Percentiles rank a stretch among this genome's conserved stretches.
These are phyloP conservation scores for Anastatus disparis DNA, from an alignment of 1,140 invertebrate genomes.

Conservation along the genomic window DNA sequence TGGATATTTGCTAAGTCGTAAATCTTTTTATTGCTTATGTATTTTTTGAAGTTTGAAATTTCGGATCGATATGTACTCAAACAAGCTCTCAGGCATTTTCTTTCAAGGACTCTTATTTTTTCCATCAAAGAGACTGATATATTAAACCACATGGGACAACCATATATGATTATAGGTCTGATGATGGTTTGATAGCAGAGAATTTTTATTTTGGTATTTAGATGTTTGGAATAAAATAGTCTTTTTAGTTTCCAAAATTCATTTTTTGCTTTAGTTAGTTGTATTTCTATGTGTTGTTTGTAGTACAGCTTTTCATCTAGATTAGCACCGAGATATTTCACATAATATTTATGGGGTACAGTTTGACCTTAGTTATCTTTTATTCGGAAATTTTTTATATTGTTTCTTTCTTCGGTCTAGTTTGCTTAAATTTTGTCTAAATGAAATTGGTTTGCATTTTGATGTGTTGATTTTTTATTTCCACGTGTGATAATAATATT, in stretches of 20 bases:
- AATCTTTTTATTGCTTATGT: constrained; percentile 3
- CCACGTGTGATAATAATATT: no score
- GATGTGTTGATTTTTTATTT: no score
- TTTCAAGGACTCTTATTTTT: constrained; percentile 7
- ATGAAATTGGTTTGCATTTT: no score
- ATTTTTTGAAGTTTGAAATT: constrained; percentile 1
- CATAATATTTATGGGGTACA: no score
- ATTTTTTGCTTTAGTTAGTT: constrained; percentile 34
- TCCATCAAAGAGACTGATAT: not conserved
- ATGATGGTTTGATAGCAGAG: constrained; percentile 22
- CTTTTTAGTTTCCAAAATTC: constrained; percentile 8
- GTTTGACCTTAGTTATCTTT: no score
- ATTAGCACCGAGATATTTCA: no score
- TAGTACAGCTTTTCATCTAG: not conserved
- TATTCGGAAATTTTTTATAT: no score
- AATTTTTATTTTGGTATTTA: constrained; percentile 27
- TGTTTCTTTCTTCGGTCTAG: no score
- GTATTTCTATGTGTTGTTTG: constrained; percentile 11
- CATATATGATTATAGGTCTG: constrained; percentile 19
- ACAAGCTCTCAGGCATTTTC: constrained; percentile 19
- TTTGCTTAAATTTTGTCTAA: no score
- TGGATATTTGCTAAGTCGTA: constrained; percentile 22
- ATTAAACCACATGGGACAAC: constrained; percentile 26
- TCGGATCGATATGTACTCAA: not conserved
- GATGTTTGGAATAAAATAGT: constrained; percentile 28